phyloP scores from a whole-genome alignment of 1,140 invertebrate species.

The Sycophila sp. region DNA sequence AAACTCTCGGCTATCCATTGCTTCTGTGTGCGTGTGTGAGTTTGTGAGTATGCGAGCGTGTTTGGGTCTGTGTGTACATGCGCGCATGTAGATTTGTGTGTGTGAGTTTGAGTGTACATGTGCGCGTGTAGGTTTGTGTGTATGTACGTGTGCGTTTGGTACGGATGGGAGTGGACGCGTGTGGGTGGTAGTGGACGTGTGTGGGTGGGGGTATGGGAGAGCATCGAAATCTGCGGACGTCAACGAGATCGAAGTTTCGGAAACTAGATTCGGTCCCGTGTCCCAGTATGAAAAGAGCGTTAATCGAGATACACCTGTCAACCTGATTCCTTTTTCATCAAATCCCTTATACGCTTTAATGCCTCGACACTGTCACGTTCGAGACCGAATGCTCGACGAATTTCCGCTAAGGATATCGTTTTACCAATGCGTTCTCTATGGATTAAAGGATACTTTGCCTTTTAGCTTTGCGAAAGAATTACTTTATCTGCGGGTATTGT shows the following conservation, averaged over 20 bases:
- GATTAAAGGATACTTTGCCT: no score
- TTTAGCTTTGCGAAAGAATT: no score
- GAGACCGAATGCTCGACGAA: not conserved
- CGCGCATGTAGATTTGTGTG: not conserved
- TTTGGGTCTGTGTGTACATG: no score
- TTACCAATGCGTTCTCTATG: no score
- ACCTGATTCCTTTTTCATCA: constrained; percentile 19
- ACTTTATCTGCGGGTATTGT: no score
- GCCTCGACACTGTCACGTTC: not conserved
- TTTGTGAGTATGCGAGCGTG: no score
- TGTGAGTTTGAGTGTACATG: not conserved
- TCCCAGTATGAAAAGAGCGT: constrained; percentile 10
- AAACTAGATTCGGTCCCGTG: constrained; percentile 24
- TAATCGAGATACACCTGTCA: constrained; percentile 14
- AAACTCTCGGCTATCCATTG: not conserved
- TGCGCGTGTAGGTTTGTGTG: not conserved
- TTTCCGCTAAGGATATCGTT: no score
- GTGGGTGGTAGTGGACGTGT: no score
- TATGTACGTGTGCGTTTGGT: no score
- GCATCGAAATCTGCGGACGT: constrained; percentile 20
- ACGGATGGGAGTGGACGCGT: no score
- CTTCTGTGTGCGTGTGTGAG: no score
- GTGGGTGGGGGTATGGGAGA: no score
- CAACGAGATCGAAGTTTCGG: constrained; percentile 27
- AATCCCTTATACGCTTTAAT: not conserved